Conservation (phyloP, 1,140 invertebrate species). For the Kradibia gibbosae region DNA sequence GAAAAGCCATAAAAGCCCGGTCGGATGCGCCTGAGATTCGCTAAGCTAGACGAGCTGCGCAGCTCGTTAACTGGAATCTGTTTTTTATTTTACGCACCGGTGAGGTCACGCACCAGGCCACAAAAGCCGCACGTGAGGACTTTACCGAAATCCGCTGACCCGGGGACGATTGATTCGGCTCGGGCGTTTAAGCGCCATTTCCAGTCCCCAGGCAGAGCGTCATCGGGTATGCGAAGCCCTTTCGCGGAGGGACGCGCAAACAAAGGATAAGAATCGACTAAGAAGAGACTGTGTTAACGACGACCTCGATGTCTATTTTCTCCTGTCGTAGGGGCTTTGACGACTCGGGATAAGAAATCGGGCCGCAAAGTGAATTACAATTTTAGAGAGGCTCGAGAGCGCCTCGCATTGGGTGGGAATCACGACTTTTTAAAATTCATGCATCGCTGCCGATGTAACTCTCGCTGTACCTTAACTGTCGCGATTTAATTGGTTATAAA, state of each 20-base stretch:
- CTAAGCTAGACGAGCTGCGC: constrained; percentile 14
- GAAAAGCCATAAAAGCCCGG: constrained; percentile 15
- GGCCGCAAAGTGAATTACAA: neutral
- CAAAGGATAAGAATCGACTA: neutral
- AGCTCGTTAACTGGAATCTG: constrained; percentile 32
- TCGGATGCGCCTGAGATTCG: neutral
- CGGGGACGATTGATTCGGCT: constrained; percentile 38
- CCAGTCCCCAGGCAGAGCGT: constrained; percentile 23
- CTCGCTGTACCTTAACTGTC: too few species aligned
- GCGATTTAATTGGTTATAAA: too few species aligned
- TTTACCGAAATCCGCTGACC: constrained; percentile 37
- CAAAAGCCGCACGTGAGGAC: constrained; percentile 42
- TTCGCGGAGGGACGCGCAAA: neutral
- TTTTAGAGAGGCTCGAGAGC: too few species aligned
- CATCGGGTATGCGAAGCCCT: constrained; percentile 14
- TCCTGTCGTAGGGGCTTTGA: neutral
- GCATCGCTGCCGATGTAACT: too few species aligned
- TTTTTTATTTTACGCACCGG: neutral
- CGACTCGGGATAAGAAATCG: neutral
- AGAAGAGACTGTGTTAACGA: too few species aligned
- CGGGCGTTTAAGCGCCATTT: constrained; percentile 31
- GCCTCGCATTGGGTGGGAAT: too few species aligned
- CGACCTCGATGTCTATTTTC: neutral
- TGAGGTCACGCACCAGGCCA: constrained; percentile 15
- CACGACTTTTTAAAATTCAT: too few species aligned